Conservation (phyloP, 2,797 vertebrate species). For the Florisuga fusca region DNA sequence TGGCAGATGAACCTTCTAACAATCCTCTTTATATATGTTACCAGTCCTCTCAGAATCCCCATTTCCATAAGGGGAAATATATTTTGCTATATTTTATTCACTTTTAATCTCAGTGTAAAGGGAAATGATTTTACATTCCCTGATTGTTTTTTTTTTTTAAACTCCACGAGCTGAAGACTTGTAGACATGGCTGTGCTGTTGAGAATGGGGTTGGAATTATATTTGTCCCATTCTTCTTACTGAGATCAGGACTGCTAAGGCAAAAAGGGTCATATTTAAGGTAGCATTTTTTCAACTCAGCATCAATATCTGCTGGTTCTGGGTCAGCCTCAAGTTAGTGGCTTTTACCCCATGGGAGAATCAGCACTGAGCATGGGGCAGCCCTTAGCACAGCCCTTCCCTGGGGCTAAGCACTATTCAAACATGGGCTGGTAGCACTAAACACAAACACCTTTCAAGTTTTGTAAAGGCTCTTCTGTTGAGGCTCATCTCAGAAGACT, state of each 20-base stretch:
- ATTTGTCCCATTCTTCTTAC: neutral
- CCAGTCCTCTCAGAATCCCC: neutral
- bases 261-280: neutral
- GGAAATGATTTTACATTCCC: neutral
- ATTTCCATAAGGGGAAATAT: neutral
- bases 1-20: neutral
- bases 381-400: neutral
- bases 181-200: neutral
- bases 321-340: neutral
- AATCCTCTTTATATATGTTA: neutral
- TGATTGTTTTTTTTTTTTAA: neutral
- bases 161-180: neutral
- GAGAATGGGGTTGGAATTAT: neutral
- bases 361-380: neutral
- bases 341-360: neutral
- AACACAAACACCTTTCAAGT: neutral
- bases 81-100: neutral
- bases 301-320: neutral
- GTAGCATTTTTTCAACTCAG: neutral
- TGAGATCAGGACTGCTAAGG: neutral
- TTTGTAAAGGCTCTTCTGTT: neutral
- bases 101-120: neutral
- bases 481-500: neutral
- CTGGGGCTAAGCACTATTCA: neutral
- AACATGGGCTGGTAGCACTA: no score